Evolutionary conservation across 2,113 vertebrate genomes (phyloP).

Genomic region (Muntiacus muntjak): DNA sequence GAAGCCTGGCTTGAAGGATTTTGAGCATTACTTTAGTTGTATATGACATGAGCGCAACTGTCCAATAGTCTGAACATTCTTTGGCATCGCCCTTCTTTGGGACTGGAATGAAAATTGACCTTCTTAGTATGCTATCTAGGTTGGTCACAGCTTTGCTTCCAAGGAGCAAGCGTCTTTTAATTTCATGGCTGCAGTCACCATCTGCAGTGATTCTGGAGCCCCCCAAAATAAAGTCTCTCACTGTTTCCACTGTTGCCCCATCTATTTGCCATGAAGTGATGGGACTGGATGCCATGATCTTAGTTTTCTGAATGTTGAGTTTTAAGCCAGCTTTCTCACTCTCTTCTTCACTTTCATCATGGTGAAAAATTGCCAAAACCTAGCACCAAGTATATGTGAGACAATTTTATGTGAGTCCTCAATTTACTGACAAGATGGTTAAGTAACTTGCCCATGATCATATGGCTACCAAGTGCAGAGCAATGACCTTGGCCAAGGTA

Average conservation of each 20-base stretch:
- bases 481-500: neutral
- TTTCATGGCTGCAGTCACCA: neutral
- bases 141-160: neutral
- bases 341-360: neutral
- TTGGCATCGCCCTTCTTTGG: neutral
- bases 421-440: neutral
- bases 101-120: neutral
- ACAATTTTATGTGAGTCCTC: neutral
- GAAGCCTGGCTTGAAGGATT: neutral
- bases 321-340: neutral
- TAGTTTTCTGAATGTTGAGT: neutral
- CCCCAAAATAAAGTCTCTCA: neutral
- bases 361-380: neutral
- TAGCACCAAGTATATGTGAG: neutral
- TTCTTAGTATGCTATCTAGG: neutral
- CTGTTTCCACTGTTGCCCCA: neutral
- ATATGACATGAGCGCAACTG: neutral
- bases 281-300: neutral
- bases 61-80: neutral
- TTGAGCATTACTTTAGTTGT: neutral
- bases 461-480: neutral
- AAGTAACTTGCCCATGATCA: neutral
- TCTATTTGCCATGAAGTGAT: neutral
- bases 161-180: neutral
- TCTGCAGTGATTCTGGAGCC: neutral